A percentile compares a stretch with the other conserved stretches of the same genome.
Conservation (phyloP, 2,888 invertebrate genomes). For the Ctenicera cuprea region DNA sequence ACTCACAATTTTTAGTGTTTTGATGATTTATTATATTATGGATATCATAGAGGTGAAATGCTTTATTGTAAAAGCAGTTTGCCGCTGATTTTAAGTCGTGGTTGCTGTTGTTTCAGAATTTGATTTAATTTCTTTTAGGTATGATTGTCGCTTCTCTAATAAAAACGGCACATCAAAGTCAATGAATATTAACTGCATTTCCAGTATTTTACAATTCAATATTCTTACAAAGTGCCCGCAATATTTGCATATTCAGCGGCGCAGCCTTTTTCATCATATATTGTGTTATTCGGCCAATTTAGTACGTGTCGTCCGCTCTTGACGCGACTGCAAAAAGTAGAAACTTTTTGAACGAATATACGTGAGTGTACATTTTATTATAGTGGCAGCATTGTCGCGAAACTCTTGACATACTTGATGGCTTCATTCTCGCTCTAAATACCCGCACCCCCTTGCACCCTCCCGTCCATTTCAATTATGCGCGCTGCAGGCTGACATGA, state of each 20-base stretch:
- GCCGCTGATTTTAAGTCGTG: no score
- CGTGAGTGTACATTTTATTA: slow-evolving; percentile 46
- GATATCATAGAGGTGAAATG: no score
- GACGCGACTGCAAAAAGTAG: slow-evolving; percentile 12
- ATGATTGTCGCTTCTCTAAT: slow-evolving; percentile 1
- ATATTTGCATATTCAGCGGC: slow-evolving; percentile 37
- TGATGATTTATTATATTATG: no score
- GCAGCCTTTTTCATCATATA: slow-evolving; percentile 13
- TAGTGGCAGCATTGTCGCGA: slow-evolving; percentile 43
- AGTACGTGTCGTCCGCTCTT: slow-evolving; percentile 33
- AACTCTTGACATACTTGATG: slow-evolving; percentile 51
- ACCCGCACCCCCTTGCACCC: slow-evolving; percentile 40
- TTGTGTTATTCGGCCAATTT: slow-evolving; percentile 34
- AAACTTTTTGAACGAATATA: slow-evolving; percentile 28
- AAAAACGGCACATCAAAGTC: slow-evolving; percentile 40
- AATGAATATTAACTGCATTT: slow-evolving; percentile 48
- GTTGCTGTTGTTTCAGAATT: no score
- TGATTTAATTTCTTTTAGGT: not conserved
- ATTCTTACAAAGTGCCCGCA: slow-evolving; percentile 29
- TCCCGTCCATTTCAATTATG: slow-evolving; percentile 64
- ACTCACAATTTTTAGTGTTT: no score
- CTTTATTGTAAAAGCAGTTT: not conserved
- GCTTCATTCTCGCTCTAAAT: slow-evolving; percentile 57
- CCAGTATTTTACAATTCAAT: slow-evolving; percentile 37
- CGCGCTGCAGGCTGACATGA: slow-evolving; percentile 63